phyloP scores from a whole-genome alignment of 1,140 invertebrate species.

The Dendroctonus valens region DNA sequence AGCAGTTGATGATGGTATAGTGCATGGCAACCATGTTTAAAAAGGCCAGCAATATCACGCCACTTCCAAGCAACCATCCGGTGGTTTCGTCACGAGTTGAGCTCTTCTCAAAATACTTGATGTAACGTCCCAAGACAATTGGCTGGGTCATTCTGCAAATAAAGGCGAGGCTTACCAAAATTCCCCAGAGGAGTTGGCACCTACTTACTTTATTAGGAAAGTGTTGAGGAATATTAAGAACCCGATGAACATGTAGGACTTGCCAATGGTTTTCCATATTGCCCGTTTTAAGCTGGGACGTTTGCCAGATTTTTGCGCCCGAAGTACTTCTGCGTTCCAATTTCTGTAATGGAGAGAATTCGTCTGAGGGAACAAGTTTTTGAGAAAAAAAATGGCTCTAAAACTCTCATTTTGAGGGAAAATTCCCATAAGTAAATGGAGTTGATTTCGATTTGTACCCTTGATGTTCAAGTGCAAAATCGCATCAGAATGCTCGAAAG shows the following conservation, averaged over 20 bases:
- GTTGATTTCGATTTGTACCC: no score
- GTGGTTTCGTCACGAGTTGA: slow-evolving; percentile 25
- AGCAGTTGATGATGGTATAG: slow-evolving; percentile 49
- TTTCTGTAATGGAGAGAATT: no score
- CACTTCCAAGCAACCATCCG: slow-evolving; percentile 53
- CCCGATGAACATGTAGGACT: slow-evolving; percentile 39
- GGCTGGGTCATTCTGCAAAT: slow-evolving; percentile 41
- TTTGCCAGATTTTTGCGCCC: slow-evolving; percentile 20
- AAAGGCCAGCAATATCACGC: slow-evolving; percentile 51
- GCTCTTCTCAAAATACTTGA: slow-evolving; percentile 49
- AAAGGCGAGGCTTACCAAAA: background rate
- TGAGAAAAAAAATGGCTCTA: no score
- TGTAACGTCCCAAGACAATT: slow-evolving; percentile 45
- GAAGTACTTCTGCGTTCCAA: no score
- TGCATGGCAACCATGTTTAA: slow-evolving; percentile 51
- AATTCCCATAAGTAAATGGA: no score
- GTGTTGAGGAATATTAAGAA: slow-evolving; percentile 41
- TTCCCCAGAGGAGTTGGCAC: background rate
- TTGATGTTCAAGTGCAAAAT: no score
- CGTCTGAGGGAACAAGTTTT: no score
- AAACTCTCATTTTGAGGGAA: no score
- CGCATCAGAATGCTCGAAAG: no score
- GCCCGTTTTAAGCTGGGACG: slow-evolving; percentile 41
- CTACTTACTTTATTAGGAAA: slow-evolving; percentile 1
- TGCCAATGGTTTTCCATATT: slow-evolving; percentile 49